These are phyloP conservation scores for Prolemur simus DNA, from an alignment of 2,113 vertebrate species.

Conservation along the genomic window DNA sequence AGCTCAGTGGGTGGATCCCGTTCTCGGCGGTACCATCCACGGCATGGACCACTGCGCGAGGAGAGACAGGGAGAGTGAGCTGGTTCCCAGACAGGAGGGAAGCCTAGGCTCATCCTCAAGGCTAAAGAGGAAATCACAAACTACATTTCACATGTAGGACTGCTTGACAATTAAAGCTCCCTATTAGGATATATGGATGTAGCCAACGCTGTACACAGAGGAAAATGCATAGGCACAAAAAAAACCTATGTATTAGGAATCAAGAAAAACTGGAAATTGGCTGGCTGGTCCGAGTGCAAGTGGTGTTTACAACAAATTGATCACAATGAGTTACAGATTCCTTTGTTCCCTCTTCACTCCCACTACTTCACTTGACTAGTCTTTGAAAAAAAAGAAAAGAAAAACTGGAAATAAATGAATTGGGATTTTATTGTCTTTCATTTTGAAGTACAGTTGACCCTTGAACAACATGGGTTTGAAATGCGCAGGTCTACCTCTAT, in stretches of 20 bases:
- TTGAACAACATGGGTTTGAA: background rate
- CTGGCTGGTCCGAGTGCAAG: too few relatives aligned
- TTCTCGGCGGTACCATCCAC: slow-evolving; percentile 88
- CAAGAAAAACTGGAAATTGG: background rate
- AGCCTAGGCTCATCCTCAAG: accelerated
- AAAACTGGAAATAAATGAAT: too few relatives aligned
- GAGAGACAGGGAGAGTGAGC: slow-evolving; percentile 3
- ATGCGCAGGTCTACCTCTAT: background rate
- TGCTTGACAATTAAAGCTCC: accelerated
- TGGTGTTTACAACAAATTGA: too few relatives aligned
- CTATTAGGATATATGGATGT: accelerated
- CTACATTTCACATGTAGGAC: background rate
- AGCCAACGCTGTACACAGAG: background rate
- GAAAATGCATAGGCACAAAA: background rate
- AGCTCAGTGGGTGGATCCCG: slow-evolving; percentile 90
- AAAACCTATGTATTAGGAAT: background rate
- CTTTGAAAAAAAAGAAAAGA: too few relatives aligned
- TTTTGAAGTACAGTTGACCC: background rate
- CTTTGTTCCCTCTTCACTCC: too few relatives aligned
- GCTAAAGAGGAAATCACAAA: too few relatives aligned
- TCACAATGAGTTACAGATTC: too few relatives aligned
- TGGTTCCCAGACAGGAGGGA: accelerated
- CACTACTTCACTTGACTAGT: too few relatives aligned
- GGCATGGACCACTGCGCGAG: slow-evolving; percentile 91
- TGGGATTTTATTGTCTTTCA: background rate